Percentiles rank a stretch among this genome's conserved stretches.
These are phyloP conservation scores for Dasysyrphus albostriatus DNA, from an alignment of 2,888 invertebrate species.

Conservation along the genomic window DNA sequence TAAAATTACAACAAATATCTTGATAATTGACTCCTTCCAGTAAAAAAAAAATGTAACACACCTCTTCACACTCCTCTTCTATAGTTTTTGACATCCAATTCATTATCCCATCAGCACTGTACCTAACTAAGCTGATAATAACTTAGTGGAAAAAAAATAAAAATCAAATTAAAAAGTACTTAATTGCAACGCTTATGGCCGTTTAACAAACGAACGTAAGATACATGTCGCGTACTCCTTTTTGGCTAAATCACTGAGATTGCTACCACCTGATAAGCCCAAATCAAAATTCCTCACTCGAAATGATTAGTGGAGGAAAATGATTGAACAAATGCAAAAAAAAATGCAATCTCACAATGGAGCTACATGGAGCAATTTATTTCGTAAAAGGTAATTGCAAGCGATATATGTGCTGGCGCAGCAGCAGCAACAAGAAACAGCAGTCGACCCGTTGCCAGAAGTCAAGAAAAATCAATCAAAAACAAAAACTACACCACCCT, in stretches of 20 bases:
- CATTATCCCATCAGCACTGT: background rate
- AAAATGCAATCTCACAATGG: conserved; percentile 43
- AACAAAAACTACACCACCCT: conserved; percentile 36
- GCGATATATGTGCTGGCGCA: conserved; percentile 6
- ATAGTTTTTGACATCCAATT: background rate
- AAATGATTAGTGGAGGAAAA: conserved; percentile 57
- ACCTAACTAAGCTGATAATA: background rate
- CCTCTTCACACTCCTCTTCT: conserved; percentile 1
- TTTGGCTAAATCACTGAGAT: conserved; percentile 43
- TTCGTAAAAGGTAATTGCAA: conserved; percentile 62
- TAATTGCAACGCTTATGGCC: conserved; percentile 25
- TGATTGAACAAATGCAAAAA: conserved; percentile 28
- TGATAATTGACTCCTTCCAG: background rate
- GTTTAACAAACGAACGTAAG: background rate
- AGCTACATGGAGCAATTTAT: conserved; percentile 55
- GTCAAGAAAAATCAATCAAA: conserved; percentile 75
- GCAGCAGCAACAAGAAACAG: conserved; percentile 10
- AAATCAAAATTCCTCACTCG: conserved; percentile 69
- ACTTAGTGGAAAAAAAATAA: conserved; percentile 14
- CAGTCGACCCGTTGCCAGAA: conserved; percentile 67
- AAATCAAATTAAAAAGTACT: conserved; percentile 32
- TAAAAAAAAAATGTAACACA: background rate
- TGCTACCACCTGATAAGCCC: conserved; percentile 64
- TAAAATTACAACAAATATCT: background rate
- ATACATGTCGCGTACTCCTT: conserved; percentile 32